phyloP scores from a whole-genome alignment of 30 jellyfish, hydroid and myxozoan species.

The Hydractinia echinata region DNA sequence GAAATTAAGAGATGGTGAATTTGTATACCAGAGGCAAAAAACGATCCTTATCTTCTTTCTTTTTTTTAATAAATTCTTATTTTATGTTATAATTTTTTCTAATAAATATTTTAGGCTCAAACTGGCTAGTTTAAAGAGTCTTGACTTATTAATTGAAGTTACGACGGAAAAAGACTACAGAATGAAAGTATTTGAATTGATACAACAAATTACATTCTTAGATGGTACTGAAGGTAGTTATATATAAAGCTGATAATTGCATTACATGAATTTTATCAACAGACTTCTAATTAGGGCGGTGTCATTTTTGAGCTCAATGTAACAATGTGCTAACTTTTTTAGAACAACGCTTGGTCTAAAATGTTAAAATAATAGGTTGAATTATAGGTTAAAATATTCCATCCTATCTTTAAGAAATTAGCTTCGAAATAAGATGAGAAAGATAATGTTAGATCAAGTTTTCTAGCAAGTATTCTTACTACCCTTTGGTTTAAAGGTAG shows the following conservation, averaged over 20 bases:
- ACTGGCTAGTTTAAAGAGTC: conserved; percentile 61
- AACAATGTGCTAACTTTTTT: not conserved
- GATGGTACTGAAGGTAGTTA: conserved; percentile 87
- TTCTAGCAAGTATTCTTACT: too few species aligned
- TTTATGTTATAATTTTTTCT: not conserved
- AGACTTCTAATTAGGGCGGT: too few species aligned
- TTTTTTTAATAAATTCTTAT: not conserved
- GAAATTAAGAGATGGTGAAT: too few species aligned
- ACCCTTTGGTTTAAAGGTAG: too few species aligned
- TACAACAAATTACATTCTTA: conserved; percentile 63
- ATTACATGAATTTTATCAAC: not conserved
- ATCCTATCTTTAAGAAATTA: too few species aligned
- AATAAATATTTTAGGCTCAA: conserved; percentile 54
- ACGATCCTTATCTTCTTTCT: too few species aligned
- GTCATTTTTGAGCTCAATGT: too few species aligned
- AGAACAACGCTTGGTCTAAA: not conserved
- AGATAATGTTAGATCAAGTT: too few species aligned
- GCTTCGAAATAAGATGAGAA: too few species aligned
- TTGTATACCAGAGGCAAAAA: too few species aligned
- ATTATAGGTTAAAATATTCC: too few species aligned
- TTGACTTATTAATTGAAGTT: conserved; percentile 88
- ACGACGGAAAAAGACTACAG: conserved; percentile 85
- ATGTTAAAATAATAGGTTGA: not conserved
- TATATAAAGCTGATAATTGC: not conserved
- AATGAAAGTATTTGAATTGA: conserved; percentile 54